phyloP scores from a whole-genome alignment of 2,888 invertebrate species.

The Metopia argyrocephala region DNA sequence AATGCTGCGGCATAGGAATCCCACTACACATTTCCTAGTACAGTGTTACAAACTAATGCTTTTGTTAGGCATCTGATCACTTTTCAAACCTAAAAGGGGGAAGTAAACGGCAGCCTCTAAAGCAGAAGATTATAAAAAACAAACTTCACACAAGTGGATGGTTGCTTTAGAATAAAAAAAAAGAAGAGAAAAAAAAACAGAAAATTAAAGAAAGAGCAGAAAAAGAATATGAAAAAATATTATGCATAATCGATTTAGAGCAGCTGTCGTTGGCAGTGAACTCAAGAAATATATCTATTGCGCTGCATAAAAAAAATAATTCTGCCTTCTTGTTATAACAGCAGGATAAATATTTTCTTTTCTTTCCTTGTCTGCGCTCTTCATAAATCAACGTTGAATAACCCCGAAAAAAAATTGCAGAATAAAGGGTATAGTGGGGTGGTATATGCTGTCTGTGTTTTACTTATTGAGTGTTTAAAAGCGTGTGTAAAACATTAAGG shows the following conservation, averaged over 20 bases:
- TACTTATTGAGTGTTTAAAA: neutral
- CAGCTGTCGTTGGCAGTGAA: constrained; percentile 64
- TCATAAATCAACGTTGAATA: constrained; percentile 50
- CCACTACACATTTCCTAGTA: neutral
- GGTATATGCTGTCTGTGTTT: neutral
- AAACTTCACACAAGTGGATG: neutral
- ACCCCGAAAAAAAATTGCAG: neutral
- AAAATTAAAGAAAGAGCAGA: neutral
- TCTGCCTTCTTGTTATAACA: constrained; percentile 38
- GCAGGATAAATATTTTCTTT: constrained; percentile 29
- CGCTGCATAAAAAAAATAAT: constrained; percentile 14
- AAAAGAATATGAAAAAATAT: constrained; percentile 43
- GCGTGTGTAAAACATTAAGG: neutral
- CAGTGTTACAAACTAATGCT: neutral
- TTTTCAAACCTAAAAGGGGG: constrained; percentile 18
- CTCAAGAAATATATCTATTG: constrained; percentile 43
- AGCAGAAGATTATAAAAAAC: neutral
- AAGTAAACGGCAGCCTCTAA: constrained; percentile 31
- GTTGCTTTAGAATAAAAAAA: neutral
- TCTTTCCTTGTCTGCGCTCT: neutral
- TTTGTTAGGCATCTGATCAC: neutral
- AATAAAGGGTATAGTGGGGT: neutral
- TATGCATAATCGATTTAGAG: constrained; percentile 64
- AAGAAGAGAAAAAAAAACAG: neutral
- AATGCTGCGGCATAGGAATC: constrained; percentile 8